These are phyloP conservation scores for Pogonophryne albipinna DNA, from an alignment of 2,797 vertebrate genomes.

Conservation along the genomic window DNA sequence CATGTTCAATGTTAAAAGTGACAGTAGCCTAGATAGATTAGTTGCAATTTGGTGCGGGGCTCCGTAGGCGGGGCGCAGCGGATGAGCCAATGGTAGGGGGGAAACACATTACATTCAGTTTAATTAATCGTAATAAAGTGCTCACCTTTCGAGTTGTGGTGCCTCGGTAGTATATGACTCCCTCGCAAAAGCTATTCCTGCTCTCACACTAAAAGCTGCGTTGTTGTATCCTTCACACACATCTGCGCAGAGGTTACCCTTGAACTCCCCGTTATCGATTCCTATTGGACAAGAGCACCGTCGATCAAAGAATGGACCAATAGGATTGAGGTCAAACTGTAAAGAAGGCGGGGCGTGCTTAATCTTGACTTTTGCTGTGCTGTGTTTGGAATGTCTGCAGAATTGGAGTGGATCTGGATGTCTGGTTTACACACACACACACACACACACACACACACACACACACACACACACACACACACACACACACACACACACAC, in stretches of 20 bases:
- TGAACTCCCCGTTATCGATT: not conserved
- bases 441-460: too few species aligned
- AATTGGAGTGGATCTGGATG: slow-evolving; percentile 38
- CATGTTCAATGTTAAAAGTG: too few species aligned
- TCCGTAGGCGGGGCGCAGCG: too few species aligned
- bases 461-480: not conserved
- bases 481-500: too few species aligned
- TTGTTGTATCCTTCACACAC: slow-evolving; percentile 17
- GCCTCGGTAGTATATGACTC: slow-evolving; percentile 19
- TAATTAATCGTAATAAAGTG: accelerated
- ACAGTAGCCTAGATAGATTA: too few species aligned
- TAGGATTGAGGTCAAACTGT: accelerated
- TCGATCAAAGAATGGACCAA: slow-evolving; percentile 37
- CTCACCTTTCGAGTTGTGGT: slow-evolving; percentile 58
- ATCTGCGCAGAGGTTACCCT: slow-evolving; percentile 51
- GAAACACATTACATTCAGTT: too few species aligned
- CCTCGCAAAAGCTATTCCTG: not conserved
- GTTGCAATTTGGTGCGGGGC: too few species aligned
- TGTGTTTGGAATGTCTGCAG: slow-evolving; percentile 18
- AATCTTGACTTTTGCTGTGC: slow-evolving; percentile 48
- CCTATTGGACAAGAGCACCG: slow-evolving; percentile 54
- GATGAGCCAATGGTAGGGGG: too few species aligned
- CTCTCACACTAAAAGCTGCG: slow-evolving; percentile 6
- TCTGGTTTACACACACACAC: slow-evolving; percentile 42
- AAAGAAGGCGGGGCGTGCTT: not conserved